Evolutionary conservation across 2,888 invertebrate genomes (phyloP), one percentile per base, ranked within the genome.

Genomic region (Stomorhina lunata): DNA sequence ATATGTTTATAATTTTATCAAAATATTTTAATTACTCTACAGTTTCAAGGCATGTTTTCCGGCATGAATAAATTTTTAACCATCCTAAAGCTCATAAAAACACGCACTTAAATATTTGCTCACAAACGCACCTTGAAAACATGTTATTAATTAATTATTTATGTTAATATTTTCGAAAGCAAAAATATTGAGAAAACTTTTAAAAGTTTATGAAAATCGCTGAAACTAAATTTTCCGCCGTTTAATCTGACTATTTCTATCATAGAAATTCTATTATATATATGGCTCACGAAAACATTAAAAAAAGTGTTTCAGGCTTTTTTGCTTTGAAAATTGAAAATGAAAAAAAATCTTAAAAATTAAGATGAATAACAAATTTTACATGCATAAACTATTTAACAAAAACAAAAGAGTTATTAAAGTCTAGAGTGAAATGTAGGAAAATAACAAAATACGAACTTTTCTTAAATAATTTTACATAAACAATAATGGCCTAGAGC

Each of bases 401-500:
- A 65, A 55, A 43, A 66, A 37, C 55, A 75, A 75, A 57, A 45
- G 43, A 75, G 43, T 32, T 65, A 2, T 37, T 7, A 20, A 4
- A 32, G 25, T 2, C 17, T 2, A 15, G 37, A 20, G 20, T n/a
- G 48, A 9, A 9, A 27, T 29, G 12, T 25, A 34, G 1, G 32
- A 12, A 32, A 29, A 43, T 15, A 37, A 34, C 32, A 6, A 20
- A 65, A 65, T 76, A 76, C 71, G 66, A 53, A 71, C 25, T 71
- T 63, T 81, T 65, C 65, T 76, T 59, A 50, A 76, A 76, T 59
- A 81, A 71, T 66, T 80, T 76, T 80, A 59, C 65, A 71, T 65
- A 71, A 71, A 76, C 71, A 81, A 71, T 66, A 72, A 59, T 65
- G 61, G 43, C 72, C 80, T 45, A 43, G 25, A 71, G 71, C 59